Conservation (phyloP, 2,888 invertebrate species). For the Electrophaes corylata region DNA sequence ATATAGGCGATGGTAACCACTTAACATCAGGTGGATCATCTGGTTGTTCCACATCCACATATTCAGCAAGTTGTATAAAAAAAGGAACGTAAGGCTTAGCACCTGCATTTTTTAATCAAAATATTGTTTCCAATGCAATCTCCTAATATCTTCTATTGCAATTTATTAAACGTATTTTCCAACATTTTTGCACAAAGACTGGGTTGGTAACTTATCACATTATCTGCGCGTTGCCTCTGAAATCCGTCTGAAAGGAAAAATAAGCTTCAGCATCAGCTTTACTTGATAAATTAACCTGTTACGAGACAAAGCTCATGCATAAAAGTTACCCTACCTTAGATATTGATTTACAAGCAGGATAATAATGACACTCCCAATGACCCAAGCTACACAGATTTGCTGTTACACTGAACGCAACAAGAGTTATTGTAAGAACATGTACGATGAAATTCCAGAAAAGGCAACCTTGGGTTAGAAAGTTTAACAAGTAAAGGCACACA, state of each 20-base stretch:
- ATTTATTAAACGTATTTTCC: constrained; percentile 2
- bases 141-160: background rate
- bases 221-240: constrained; percentile 4
- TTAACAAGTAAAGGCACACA: no score
- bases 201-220: constrained; percentile 7
- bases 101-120: background rate
- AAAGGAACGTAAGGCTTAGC: no score
- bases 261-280: constrained; percentile 2
- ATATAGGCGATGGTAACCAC: no score
- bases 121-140: background rate
- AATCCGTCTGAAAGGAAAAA: constrained; percentile 7
- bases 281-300: constrained; percentile 19
- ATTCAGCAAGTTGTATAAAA: no score
- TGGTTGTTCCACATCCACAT: no score
- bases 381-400: no score
- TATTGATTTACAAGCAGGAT: constrained; percentile 2
- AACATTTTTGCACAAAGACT: constrained; percentile 8
- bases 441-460: no score
- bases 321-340: background rate
- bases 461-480: no score
- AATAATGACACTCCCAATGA: background rate
- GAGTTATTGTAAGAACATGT: no score
- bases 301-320: constrained; percentile 8
- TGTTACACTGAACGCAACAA: no score
- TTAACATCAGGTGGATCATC: no score